phyloP scores from a whole-genome alignment of 2,888 invertebrate genomes.

The Watsonalla cultraria region DNA sequence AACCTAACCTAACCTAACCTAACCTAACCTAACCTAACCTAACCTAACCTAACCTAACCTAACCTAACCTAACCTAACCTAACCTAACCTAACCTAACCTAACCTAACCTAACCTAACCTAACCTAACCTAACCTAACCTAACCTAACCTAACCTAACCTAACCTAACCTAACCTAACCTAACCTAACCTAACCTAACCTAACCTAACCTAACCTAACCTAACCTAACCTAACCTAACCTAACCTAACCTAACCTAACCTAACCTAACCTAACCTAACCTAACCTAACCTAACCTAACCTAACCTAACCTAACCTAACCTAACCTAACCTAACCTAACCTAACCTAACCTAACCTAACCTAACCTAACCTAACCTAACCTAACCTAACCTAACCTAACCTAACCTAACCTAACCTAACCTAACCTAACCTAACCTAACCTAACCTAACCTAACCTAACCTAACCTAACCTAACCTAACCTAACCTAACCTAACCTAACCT shows the following conservation, averaged over 20 bases:
- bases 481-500: constrained; percentile 15
- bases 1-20: background rate
- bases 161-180: background rate
- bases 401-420: background rate
- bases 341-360: background rate
- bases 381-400: background rate
- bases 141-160: background rate
- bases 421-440: constrained; percentile 1
- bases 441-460: constrained; percentile 12
- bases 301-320: background rate
- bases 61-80: background rate
- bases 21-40: background rate
- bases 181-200: background rate
- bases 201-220: background rate
- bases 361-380: background rate
- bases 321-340: background rate
- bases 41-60: background rate
- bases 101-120: background rate
- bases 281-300: background rate
- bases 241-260: background rate
- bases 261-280: background rate
- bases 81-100: background rate
- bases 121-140: background rate
- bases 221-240: background rate
- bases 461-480: constrained; percentile 15